Base-by-base conservation (phyloP, 2,888 invertebrate genomes). In the Ennomos fuscantarius region DNA sequence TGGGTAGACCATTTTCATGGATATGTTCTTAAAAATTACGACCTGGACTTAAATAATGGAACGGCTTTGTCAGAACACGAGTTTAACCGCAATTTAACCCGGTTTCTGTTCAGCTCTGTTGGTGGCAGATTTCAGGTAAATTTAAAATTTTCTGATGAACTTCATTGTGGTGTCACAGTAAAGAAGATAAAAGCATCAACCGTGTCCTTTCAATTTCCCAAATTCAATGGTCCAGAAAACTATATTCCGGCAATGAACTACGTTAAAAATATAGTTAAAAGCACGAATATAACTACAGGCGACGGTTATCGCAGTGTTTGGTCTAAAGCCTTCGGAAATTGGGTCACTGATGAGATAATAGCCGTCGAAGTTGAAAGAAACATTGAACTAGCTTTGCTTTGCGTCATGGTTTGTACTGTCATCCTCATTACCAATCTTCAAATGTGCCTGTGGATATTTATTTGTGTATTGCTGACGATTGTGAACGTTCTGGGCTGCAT, bases 291-390 rank as follows among this genome's bases (percentile, higher is more conserved):
- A 57, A 92, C 93, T 5, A 89, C 93, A 5, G 94, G 94, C 1
- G 93, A 94, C 66, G 93, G 93, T 33, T 94, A 94, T 81, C 93
- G 93, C 1, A 95, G 94, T 46, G 93, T 94, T 1, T 96, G 96
- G 96, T 94, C 95, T 9, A 94, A 94, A 82, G 93, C 93, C 49
- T 96, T 96, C 74, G 95, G 94, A 8, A 94, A 94, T 65, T 96
- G 96, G 96, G 94, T 95, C 40, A 96, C 96, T 0, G 96, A 96
- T 77, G 96, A 96, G 86, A 93, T 95, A 8, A 96, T 97, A 61
- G 94, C 94, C 8, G 86, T 92, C 24, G 97, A 97, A 88, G 94
- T 97, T 10, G 94, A 95, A 68, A 91, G 96, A 61, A 97, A 97
- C 82, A 92, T 97, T 56, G 93, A 95, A 54, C 83, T 97, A 43